Evolutionary conservation across 2,113 vertebrate species (phyloP), one percentile per base, ranked within the genome.

Genomic region (Poeciliopsis prolifica): DNA sequence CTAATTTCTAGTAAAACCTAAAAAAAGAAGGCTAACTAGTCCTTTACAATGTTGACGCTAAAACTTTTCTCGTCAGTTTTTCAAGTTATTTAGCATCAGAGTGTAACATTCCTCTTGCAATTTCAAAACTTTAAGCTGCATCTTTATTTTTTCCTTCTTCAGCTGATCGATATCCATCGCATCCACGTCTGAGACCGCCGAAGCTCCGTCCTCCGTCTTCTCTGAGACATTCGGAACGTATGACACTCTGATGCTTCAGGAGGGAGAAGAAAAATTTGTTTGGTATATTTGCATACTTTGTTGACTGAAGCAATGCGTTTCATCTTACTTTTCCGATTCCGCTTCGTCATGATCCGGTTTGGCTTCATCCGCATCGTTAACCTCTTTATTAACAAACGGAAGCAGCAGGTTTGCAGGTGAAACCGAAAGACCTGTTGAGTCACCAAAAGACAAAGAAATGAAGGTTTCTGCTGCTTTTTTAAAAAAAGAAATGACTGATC

Each of bases 101-200:
- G 68, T 61, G 77, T 80, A 89, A 74, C 76, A 86, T 28, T 84
- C 68, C 33, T 86, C 79, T 26, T 87, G 86, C 33, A 86, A 24
- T 35, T 60, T 82, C 35, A 89, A 42, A 11, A 89, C 79, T 68
- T 72, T 89, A 1, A 89, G 13, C 4, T 89, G 81, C 81, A 78
- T 37, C 70, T 80, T 82, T 8, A 84, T 24, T 31, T 86, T 87
- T 0, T 89, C 77, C 0, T 14, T 84, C 58, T 75, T 84, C 0
- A 89, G 54, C 0, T 84, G 70, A 29, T 80, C 44, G 1, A 83
- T 30, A 51, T 75, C 74, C 65, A 66, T 65, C 5, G 44, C 19
- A 1, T 86, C 78, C 62, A 63, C 15, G 0, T 31, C 7, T 1
- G 69, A 48, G n/a, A 24, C 3, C 5, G 1, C 1, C 26, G 29